Evolutionary conservation across 2,797 vertebrate species (phyloP), one percentile per base, ranked within the genome.

Genomic region (Alectoris magna): DNA sequence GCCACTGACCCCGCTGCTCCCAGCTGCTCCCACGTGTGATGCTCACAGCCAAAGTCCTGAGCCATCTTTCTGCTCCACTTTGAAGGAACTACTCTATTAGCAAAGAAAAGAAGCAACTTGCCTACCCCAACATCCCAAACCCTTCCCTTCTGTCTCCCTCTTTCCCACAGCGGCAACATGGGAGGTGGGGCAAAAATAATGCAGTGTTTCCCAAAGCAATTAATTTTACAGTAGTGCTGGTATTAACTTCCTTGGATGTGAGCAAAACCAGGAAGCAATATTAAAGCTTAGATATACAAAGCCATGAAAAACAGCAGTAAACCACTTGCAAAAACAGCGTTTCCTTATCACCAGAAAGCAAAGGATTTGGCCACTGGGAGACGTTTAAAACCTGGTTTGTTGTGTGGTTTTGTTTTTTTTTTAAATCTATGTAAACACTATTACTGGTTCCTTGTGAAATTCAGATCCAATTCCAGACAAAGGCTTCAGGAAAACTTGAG

Each of bases 41-140:
- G 44, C 55, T 89, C 38, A 74, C 67, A 77, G 92, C 38, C 31
- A 31, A 75, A 81, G 34, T 75, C 84, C 78, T 29, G 48, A 64
- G 82, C 48, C 77, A 72, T 55, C 56, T 81, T 84, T 69, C 84
- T 78, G 10, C 84, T 81, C 64, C 70, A 39, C 74, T 84, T 95
- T 59, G 71, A 87, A 78, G 76, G 84, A 91, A 84, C 86, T 56
- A 5, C 86, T 92, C 97, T 93, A 94, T 93, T 93, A 85, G 93
- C 7, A 44, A 93, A 95, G 95, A 92, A 95, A 97, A 96, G 91
- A 76, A 95, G 72, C 88, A 68, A 31, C 96, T 97, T 96, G 91
- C 91, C 94, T 96, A 62, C 81, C 72, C 67, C 84, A 94, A 86
- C 95, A 94, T 91, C 94, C 78, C 87, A 93, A 95, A 95, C 48